phyloP scores from a whole-genome alignment of 1,140 invertebrate species.

The Pteromalus puparum region DNA sequence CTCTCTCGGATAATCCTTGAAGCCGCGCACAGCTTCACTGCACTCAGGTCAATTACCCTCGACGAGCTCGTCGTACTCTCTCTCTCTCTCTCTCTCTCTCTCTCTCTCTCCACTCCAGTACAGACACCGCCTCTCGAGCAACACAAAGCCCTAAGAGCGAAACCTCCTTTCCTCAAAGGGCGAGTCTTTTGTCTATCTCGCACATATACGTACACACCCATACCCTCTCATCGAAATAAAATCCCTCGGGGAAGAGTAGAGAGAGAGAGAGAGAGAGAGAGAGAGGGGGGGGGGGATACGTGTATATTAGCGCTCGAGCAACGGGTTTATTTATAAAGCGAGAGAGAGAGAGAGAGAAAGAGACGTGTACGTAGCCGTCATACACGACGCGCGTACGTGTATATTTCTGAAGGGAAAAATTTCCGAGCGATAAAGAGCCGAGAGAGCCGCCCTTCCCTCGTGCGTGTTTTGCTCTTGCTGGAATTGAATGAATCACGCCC shows the following conservation, averaged over 20 bases:
- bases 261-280: too few species aligned
- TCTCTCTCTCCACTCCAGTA: not conserved
- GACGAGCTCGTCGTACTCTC: not conserved
- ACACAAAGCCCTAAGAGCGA: not conserved
- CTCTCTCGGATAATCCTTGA: not conserved
- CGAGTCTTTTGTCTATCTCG: constrained; percentile 9
- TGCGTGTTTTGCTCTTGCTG: not conserved
- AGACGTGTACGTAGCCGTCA: not conserved
- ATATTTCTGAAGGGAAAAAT: constrained; percentile 36
- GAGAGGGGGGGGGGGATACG: not conserved
- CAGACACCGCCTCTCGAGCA: not conserved
- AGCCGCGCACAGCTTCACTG: not conserved
- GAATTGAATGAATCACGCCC: constrained; percentile 48
- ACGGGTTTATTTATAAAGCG: constrained; percentile 40
- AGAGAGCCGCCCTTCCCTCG: not conserved
- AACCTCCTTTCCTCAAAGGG: constrained; percentile 4
- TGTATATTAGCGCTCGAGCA: constrained; percentile 9
- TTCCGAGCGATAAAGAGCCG: constrained; percentile 36
- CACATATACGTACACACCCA: not conserved
- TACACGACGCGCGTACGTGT: constrained; percentile 2
- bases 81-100: too few species aligned
- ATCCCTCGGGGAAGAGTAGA: not conserved
- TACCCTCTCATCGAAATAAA: not conserved
- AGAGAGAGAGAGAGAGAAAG: not conserved
- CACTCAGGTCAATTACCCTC: not conserved